phyloP scores from a whole-genome alignment of 1,140 invertebrate species.

The Pectinophora gossypiella region DNA sequence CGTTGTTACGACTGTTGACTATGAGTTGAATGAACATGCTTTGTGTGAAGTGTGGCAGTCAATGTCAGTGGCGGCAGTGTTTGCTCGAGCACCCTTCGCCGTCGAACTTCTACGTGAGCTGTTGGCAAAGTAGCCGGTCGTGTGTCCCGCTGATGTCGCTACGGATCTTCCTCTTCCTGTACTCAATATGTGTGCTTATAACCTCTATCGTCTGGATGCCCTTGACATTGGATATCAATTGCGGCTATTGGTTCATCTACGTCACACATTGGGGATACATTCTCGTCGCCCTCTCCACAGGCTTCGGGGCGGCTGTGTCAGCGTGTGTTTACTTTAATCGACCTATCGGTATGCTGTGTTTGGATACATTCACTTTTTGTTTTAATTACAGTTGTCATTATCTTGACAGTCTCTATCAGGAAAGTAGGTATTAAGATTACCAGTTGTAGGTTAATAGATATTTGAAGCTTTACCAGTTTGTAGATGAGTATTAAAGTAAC shows the following conservation, averaged over 20 bases:
- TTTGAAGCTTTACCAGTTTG: no score
- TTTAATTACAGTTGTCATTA: no score
- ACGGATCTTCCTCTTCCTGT: constrained; percentile 29
- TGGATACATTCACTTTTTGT: not conserved
- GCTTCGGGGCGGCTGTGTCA: constrained; percentile 58
- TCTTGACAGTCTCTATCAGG: no score
- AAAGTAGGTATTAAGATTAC: no score
- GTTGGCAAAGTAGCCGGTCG: constrained; percentile 33
- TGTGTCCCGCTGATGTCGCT: constrained; percentile 25
- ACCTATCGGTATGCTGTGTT: constrained; percentile 29
- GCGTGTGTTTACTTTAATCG: constrained; percentile 53
- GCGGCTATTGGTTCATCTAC: constrained; percentile 78
- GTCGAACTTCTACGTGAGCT: constrained; percentile 37
- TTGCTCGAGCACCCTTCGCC: constrained; percentile 28
- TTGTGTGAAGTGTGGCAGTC: constrained; percentile 16
- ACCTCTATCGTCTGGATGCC: constrained; percentile 17
- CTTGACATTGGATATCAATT: constrained; percentile 19
- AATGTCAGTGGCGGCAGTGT: constrained; percentile 29
- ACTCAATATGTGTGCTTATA: constrained; percentile 22
- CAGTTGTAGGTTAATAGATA: no score
- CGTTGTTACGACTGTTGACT: not conserved
- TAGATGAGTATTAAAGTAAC: no score
- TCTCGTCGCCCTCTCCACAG: constrained; percentile 61
- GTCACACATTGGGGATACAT: constrained; percentile 80
- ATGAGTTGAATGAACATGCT: constrained; percentile 19